Evolutionary conservation across 2,113 vertebrate species (phyloP), one percentile per base, ranked within the genome.

Genomic region (Zapornia atra): DNA sequence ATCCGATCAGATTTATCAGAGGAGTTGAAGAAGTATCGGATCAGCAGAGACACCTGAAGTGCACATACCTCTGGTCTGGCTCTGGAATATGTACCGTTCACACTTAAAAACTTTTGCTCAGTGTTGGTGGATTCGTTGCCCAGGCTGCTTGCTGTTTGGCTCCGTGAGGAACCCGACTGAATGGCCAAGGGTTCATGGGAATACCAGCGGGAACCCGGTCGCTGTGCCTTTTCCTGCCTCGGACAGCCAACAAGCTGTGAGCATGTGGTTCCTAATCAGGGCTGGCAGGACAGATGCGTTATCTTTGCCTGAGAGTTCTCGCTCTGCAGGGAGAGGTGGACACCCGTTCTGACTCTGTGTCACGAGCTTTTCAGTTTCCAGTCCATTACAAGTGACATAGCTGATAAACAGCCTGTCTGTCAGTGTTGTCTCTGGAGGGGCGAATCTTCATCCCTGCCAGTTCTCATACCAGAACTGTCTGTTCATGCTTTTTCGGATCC

Each of bases 341-440:
- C 82, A 79, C 97, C 95, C 85, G 61, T 95, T 71, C 59, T 96
- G 97, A 71, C 71, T 96, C 93, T 96, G 97, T 95, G 97, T 94
- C 79, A 9, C 89, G 92, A 86, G 96, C 98, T 98, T 97, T 98
- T 97, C 97, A 92, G 97, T 98, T 99, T 98, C 98, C 98, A 98
- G 97, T 92, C 98, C 98, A 99, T 99, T 99, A 98, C 96, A 98
- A 92, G 96, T 93, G 98, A 97, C 98, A 98, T 54, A 94, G 96
- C 82, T 6, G 85, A 98, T 98, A 96, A 97, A 92, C 83, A 82
- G 85, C 91, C 94, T 98, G 98, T 94, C 98, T 86, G 95, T 98
- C 97, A 98, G 61, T 6, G 0, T 0, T 16, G 34, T 77, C 94
- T 81, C 91, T 44, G 3, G 87, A 72, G 75, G 50, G 63, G 64